Percentiles rank a stretch among this genome's conserved stretches.
phyloP scores from a whole-genome alignment of 2,888 invertebrate genomes.

The Fragum whitleyi region DNA sequence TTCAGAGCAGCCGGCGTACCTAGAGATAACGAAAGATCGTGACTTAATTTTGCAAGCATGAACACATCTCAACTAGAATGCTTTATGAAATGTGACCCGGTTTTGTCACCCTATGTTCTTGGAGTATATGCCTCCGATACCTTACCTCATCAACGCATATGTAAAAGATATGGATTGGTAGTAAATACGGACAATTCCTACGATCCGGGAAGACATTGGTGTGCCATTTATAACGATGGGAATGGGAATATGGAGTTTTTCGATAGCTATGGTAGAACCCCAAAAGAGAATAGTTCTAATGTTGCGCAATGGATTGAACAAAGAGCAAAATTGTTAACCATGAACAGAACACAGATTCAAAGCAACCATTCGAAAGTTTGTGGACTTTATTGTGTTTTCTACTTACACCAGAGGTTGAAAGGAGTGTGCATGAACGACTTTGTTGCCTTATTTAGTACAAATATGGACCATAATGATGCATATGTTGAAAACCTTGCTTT shows the following conservation, averaged over 20 bases:
- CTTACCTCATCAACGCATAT: conserved; percentile 10
- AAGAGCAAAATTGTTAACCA: conserved; percentile 1
- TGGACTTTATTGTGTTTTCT: conserved; percentile 42
- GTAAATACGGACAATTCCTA: conserved; percentile 41
- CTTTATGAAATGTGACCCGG: conserved; percentile 36
- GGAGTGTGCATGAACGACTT: conserved; percentile 23
- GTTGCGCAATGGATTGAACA: conserved; percentile 16
- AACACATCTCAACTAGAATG: conserved; percentile 45
- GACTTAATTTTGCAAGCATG: conserved; percentile 39
- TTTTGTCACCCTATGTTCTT: conserved; percentile 13
- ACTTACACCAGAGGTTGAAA: conserved; percentile 22
- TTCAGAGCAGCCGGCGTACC: conserved; percentile 7
- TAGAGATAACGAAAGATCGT: conserved; percentile 36
- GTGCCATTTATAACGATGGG: conserved; percentile 28
- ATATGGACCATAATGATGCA: conserved; percentile 19
- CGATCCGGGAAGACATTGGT: conserved; percentile 46
- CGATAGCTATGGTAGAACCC: conserved; percentile 29
- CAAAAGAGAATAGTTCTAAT: conserved; percentile 23
- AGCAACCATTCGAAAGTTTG: conserved; percentile 27
- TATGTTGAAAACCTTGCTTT: conserved; percentile 16
- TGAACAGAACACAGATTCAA: conserved; percentile 22
- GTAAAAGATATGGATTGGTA: conserved; percentile 34
- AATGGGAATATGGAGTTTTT: conserved; percentile 31
- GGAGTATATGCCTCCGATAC: conserved; percentile 39
- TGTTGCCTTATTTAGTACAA: conserved; percentile 17